phyloP scores from a whole-genome alignment of 2,113 vertebrate species.

The Cryptotis parvus region DNA sequence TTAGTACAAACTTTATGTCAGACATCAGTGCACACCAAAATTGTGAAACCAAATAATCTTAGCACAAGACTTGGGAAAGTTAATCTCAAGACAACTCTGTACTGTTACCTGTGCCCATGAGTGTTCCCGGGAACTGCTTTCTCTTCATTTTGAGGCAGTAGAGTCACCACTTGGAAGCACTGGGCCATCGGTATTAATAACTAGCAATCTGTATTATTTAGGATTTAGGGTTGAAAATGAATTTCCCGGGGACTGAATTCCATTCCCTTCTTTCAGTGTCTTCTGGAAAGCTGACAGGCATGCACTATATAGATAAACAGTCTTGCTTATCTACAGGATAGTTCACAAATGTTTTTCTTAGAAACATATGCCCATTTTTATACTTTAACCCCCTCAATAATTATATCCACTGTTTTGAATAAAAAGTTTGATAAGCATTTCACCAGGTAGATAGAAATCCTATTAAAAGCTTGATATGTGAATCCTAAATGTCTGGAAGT shows the following conservation, averaged over 20 bases:
- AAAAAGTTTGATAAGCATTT: constrained; percentile 6
- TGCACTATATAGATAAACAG: background rate
- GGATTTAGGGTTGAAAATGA: background rate
- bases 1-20: background rate
- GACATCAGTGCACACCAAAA: background rate
- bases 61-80: background rate
- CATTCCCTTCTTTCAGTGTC: background rate
- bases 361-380: background rate
- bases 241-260: background rate
- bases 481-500: constrained; percentile 36
- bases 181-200: background rate
- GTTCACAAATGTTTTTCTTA: background rate
- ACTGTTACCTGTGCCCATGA: background rate
- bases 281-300: background rate
- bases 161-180: background rate
- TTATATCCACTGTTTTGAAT: background rate
- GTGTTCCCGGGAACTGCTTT: background rate
- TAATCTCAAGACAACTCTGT: background rate
- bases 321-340: constrained; percentile 9
- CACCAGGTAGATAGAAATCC: background rate
- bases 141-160: background rate
- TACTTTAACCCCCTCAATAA: background rate
- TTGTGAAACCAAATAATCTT: background rate
- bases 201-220: background rate
- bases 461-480: background rate